Base-by-base conservation (phyloP, 2,888 invertebrate species). In the Operophtera brumata region DNA sequence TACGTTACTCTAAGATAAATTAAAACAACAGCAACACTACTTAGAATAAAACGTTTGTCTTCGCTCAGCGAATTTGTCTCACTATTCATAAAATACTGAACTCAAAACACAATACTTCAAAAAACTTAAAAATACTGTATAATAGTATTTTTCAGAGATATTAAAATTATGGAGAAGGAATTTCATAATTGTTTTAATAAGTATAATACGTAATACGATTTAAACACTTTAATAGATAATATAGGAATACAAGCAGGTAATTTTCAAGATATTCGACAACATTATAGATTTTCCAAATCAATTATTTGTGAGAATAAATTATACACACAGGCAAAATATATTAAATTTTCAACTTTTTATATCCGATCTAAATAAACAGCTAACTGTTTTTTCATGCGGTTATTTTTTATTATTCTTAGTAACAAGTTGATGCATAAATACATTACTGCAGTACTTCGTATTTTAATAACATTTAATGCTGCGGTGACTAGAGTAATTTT, bases 21-120 rank as follows among this genome's bases (percentile, higher is more conserved):
- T 67, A 69, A 75, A 69, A 77, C 74, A 71, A 71, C 65, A 64
- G 66, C 68, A 69, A 69, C 54, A 71, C 63, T 71, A 76, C 71
- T 67, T 74, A 74, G 71, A 73, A 68, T 70, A 73, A 78, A 72
- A 28, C 36, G 59, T 48, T 65, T 73, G 69, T 70, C 70, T 82
- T 82, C 87, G 88, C 87, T 80, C 78, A 65, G 87, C 87, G 84
- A 84, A 84, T 71, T 71, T 65, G 65, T 82, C 78, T 80, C 80
- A 81, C 80, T 83, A 82, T 69, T 65, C 75, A 74, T 73, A 78
- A 66, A 78, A 78, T 78, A 78, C 78, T 79, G 76, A 76, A 78
- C 62, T 73, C 67, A 69, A 67, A 69, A 68, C 54, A 64, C 73
- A 74, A 77, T 70, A 71, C 72, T 73, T 58, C 53, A 61, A 57